Conservation (phyloP, 2,113 vertebrate genomes). For the Dissostichus mawsoni region DNA sequence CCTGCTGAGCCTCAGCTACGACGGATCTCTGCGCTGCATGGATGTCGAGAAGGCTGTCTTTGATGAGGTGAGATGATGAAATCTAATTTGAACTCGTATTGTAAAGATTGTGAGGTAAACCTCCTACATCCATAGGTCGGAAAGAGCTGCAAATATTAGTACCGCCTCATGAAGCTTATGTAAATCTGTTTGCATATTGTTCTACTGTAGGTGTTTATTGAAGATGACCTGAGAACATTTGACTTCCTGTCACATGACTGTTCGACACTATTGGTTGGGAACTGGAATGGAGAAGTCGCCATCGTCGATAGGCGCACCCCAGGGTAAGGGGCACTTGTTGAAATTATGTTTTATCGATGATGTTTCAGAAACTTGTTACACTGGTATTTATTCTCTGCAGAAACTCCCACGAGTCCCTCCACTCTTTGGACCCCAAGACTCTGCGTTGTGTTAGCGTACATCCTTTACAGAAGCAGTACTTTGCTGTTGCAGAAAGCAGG, state of each 20-base stretch:
- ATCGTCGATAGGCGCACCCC: slow-evolving; percentile 89
- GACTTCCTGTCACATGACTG: slow-evolving; percentile 87
- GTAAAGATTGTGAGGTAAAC: not conserved
- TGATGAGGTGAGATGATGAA: slow-evolving; percentile 85
- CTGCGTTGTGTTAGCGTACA: slow-evolving; percentile 89
- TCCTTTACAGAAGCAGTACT: slow-evolving; percentile 87
- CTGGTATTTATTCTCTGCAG: slow-evolving; percentile 54
- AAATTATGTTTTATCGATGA: not conserved
- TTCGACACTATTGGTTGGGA: slow-evolving; percentile 82
- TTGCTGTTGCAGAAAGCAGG: slow-evolving; percentile 85
- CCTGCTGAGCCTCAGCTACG: slow-evolving; percentile 88
- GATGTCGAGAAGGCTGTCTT: slow-evolving; percentile 88
- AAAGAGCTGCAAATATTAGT: not conserved
- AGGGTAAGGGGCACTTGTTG: slow-evolving; percentile 50
- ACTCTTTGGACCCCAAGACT: slow-evolving; percentile 70
- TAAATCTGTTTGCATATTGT: not conserved
- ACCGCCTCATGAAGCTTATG: not conserved
- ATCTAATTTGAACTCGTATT: not conserved
- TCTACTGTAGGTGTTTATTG: slow-evolving; percentile 82
- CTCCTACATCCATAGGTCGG: not conserved
- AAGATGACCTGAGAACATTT: slow-evolving; percentile 84
- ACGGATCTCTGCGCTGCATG: slow-evolving; percentile 87
- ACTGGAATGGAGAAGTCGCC: slow-evolving; percentile 80
- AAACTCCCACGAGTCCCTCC: slow-evolving; percentile 77
- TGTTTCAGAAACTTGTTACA: not conserved